Conservation (phyloP, 2,888 invertebrate genomes). For the Agrotis exclamationis region DNA sequence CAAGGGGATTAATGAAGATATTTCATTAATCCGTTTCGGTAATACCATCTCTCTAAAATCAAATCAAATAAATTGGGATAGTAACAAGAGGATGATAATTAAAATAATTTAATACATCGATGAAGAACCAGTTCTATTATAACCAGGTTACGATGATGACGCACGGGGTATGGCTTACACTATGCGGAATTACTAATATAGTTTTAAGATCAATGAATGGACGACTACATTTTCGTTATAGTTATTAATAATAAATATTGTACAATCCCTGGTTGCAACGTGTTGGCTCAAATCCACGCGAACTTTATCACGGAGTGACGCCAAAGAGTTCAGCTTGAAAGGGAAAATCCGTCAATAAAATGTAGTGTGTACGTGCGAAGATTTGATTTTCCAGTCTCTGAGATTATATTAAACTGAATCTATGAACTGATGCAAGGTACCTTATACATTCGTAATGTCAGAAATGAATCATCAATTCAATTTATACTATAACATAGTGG, state of each 20-base stretch:
- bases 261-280: slow-evolving; percentile 47
- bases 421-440: background rate
- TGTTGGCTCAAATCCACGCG: slow-evolving; percentile 60
- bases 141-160: slow-evolving; percentile 3
- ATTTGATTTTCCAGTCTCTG: slow-evolving; percentile 24
- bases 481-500: no score
- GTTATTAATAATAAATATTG: slow-evolving; percentile 52
- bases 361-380: slow-evolving; percentile 32
- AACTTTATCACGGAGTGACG: slow-evolving; percentile 52
- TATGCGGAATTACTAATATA: slow-evolving; percentile 30
- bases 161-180: slow-evolving; percentile 12
- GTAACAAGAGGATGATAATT: background rate
- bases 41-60: no score
- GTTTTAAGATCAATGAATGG: slow-evolving; percentile 29
- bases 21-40: no score
- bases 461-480: no score
- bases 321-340: slow-evolving; percentile 48
- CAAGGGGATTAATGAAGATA: no score
- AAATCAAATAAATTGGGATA: background rate
- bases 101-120: background rate
- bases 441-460: background rate
- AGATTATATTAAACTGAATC: slow-evolving; percentile 11
- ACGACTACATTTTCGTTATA: slow-evolving; percentile 24
- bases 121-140: slow-evolving; percentile 20
- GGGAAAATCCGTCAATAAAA: slow-evolving; percentile 50